Evolutionary conservation across 2,888 invertebrate species (phyloP).

Genomic region (Andrena dorsata): DNA sequence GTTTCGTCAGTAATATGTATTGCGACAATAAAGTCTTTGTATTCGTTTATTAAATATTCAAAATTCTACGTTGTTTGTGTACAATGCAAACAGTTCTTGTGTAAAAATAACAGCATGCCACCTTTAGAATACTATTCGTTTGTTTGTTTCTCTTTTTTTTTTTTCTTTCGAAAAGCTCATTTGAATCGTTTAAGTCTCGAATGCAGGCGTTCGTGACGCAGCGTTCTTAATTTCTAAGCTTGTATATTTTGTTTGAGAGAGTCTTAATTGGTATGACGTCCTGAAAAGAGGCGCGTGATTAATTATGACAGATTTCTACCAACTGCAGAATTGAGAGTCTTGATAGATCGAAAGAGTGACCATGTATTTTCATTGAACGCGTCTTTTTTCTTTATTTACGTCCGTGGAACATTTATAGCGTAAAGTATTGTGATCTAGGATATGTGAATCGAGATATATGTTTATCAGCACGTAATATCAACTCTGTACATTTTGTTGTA

Average conservation of each 20-base stretch:
- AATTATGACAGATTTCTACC: constrained; percentile 66
- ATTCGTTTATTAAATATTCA: constrained; percentile 35
- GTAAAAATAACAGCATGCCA: constrained; percentile 9
- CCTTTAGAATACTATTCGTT: constrained; percentile 12
- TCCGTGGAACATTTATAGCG: constrained; percentile 25
- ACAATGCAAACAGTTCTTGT: constrained; percentile 27
- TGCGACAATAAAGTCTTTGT: constrained; percentile 52
- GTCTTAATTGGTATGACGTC: constrained; percentile 23
- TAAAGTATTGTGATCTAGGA: constrained; percentile 57
- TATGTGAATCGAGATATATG: constrained; percentile 54
- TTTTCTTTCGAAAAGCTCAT: constrained; percentile 24
- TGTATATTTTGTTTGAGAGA: constrained; percentile 13
- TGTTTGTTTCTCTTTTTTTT: not conserved
- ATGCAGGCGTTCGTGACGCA: constrained; percentile 67
- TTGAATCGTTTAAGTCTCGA: constrained; percentile 39
- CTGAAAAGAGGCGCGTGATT: constrained; percentile 34
- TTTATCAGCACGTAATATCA: constrained; percentile 45
- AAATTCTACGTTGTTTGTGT: constrained; percentile 31
- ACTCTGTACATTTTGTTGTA: constrained; percentile 68
- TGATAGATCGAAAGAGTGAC: constrained; percentile 53
- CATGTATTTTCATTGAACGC: constrained; percentile 29
- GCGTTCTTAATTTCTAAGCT: constrained; percentile 24
- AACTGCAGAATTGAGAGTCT: constrained; percentile 60
- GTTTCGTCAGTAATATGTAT: constrained; percentile 38
- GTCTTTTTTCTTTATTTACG: constrained; percentile 39